These are phyloP conservation scores for Meloidogyne hapla DNA, from an alignment of 1,140 invertebrate species.

Conservation along the genomic window DNA sequence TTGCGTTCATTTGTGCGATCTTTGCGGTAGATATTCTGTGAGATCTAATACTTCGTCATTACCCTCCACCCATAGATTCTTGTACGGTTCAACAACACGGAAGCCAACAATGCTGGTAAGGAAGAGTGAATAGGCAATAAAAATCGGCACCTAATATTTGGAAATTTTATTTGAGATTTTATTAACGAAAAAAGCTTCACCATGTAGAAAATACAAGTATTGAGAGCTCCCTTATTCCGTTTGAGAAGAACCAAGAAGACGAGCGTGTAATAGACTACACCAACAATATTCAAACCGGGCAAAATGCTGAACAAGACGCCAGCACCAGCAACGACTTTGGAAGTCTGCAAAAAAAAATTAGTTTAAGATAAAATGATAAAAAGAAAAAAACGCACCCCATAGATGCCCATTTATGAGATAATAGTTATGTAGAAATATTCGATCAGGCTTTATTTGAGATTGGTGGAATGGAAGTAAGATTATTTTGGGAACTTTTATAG, in stretches of 20 bases:
- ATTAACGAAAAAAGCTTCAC: not conserved
- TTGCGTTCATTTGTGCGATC: not conserved
- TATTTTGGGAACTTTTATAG: too few species aligned
- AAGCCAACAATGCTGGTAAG: not conserved
- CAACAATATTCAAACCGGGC: not conserved
- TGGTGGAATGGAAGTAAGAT: not conserved
- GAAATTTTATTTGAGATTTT: not conserved
- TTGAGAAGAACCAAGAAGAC: not conserved
- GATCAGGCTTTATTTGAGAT: not conserved
- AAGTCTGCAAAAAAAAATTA: not conserved
- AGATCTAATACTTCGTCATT: not conserved
- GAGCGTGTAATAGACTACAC: not conserved
- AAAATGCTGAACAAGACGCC: not conserved
- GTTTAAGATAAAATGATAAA: not conserved
- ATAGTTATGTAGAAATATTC: not conserved
- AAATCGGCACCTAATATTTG: not conserved
- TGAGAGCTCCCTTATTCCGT: not conserved
- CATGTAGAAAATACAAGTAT: not conserved
- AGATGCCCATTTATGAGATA: not conserved
- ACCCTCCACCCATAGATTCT: not conserved
- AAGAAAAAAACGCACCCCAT: not conserved
- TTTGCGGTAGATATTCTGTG: not conserved
- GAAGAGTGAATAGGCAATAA: not conserved
- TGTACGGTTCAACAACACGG: not conserved
- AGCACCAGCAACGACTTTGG: not conserved